These are phyloP conservation scores for Ramphastos sulfuratus DNA, from an alignment of 2,113 vertebrate genomes.

Conservation along the genomic window DNA sequence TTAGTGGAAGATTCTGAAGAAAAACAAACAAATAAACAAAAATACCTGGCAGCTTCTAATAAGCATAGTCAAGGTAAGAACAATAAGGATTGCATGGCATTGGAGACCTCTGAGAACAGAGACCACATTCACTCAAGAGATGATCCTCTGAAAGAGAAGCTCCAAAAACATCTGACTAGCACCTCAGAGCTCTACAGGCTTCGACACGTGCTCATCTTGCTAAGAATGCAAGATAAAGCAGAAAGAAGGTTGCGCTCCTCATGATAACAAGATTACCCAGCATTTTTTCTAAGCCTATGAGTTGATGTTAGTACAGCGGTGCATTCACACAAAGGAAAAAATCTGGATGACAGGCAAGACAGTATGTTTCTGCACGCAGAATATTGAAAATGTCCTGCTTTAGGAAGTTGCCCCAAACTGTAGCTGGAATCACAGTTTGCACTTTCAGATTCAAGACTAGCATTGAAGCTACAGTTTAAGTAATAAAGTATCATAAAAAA, in stretches of 20 bases:
- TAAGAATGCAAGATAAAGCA: not conserved
- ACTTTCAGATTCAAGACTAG: not conserved
- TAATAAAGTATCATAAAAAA: not conserved
- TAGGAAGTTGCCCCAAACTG: not conserved
- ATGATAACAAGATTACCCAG: not conserved
- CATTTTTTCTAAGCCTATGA: not conserved
- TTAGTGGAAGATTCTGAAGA: not conserved
- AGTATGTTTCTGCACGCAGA: not conserved
- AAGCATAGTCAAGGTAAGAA: not conserved
- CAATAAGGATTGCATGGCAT: not conserved
- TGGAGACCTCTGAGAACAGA: not conserved
- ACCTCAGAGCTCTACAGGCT: fast-evolving
- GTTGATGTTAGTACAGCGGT: not conserved
- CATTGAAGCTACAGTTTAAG: not conserved
- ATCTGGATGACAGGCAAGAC: not conserved
- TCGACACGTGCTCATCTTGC: not conserved
- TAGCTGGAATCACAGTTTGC: not conserved
- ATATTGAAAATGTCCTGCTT: not conserved
- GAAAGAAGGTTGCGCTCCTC: not conserved
- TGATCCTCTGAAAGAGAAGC: not conserved
- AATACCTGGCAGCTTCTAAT: not conserved
- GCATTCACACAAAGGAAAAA: not conserved
- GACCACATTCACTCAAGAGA: not conserved
- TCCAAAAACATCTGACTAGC: not conserved
- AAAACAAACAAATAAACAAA: too few species aligned